A percentile compares a stretch with the other conserved stretches of the same genome.
Evolutionary conservation across 2,113 vertebrate species (phyloP).

Genomic region (Osmerus eperlanus): DNA sequence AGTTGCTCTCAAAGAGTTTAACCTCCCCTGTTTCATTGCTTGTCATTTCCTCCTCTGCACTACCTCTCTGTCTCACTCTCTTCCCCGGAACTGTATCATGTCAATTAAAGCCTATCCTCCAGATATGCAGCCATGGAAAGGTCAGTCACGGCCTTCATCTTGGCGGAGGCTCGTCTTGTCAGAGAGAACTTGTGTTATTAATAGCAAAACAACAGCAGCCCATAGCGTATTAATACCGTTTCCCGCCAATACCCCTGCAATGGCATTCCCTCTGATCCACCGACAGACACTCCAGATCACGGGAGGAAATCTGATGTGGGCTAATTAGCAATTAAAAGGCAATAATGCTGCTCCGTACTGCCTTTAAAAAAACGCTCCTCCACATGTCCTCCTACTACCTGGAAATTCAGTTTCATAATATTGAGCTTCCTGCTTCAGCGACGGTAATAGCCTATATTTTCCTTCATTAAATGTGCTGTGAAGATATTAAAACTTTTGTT

Average conservation of each 20-base stretch:
- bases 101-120: slow-evolving; percentile 62
- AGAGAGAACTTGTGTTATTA: slow-evolving; percentile 20
- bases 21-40: slow-evolving; percentile 36
- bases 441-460: background rate
- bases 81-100: slow-evolving; percentile 35
- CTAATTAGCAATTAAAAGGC: slow-evolving; percentile 27
- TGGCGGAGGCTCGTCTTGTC: slow-evolving; percentile 23
- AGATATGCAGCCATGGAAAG: slow-evolving; percentile 55
- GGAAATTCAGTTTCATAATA: background rate
- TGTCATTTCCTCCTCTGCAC: slow-evolving; percentile 26
- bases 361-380: too few species aligned
- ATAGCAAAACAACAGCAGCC: slow-evolving; percentile 27
- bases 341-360: background rate
- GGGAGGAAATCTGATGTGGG: background rate
- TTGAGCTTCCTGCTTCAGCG: too few species aligned
- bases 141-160: slow-evolving; percentile 49
- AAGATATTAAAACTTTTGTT: too few species aligned
- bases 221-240: slow-evolving; percentile 27
- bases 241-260: background rate
- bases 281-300: slow-evolving; percentile 6
- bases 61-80: slow-evolving; percentile 23
- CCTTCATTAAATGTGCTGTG: slow-evolving; percentile 16
- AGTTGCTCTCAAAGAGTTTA: slow-evolving; percentile 5
- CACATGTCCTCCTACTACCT: background rate
- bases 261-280: background rate